Percentiles rank a stretch among this genome's conserved stretches.
Conservation (phyloP, 23 tunicate genomes). For the Styela clava region DNA sequence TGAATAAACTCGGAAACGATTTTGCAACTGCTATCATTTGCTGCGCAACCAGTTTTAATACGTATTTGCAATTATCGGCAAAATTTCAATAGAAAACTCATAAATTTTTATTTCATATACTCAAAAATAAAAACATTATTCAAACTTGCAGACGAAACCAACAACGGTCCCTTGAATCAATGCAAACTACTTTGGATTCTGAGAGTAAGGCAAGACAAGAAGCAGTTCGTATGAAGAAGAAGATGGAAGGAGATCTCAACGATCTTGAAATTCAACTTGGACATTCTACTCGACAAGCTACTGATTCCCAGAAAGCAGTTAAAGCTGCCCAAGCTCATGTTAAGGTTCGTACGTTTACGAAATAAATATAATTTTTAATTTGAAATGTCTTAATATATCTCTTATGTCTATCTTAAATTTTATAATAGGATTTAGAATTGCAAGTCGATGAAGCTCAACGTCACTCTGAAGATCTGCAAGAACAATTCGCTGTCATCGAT, state of each 20-base stretch:
- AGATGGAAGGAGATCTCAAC: constrained; percentile 37
- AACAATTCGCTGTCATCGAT: constrained; percentile 85
- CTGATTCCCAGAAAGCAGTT: constrained; percentile 82
- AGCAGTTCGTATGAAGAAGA: constrained; percentile 33
- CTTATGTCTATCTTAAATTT: no score
- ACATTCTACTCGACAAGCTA: constrained; percentile 83
- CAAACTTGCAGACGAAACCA: constrained; percentile 24
- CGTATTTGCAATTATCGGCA: no score
- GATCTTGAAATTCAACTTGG: constrained; percentile 55
- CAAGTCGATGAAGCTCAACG: constrained; percentile 85
- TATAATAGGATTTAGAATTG: constrained; percentile 63
- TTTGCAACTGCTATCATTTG: background rate
- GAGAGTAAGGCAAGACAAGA: constrained; percentile 39
- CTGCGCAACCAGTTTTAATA: no score
- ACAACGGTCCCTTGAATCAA: constrained; percentile 50
- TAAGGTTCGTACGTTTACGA: no score
- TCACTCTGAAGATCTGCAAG: constrained; percentile 67
- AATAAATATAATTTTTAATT: no score
- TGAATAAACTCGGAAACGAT: no score
- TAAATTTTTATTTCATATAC: background rate
- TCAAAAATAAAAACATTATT: background rate
- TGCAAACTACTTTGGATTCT: constrained; percentile 46
- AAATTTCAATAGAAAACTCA: background rate
- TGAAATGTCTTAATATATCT: no score
- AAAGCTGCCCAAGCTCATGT: constrained; percentile 78